Evolutionary conservation across 2,888 invertebrate genomes (phyloP), one percentile per base, ranked within the genome.

Genomic region (Microctonus aethiopoides): DNA sequence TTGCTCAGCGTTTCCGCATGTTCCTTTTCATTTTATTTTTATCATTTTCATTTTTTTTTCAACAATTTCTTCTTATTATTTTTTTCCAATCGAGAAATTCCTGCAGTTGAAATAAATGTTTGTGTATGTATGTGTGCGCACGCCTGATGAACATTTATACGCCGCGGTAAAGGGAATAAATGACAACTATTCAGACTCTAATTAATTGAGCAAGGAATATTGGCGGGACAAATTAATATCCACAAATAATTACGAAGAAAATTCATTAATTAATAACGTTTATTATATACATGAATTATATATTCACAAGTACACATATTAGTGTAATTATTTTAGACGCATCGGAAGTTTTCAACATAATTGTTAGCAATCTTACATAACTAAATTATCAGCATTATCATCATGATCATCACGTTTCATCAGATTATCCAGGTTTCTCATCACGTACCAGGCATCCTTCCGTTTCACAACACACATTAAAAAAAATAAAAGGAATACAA

Each of bases 401-500:
- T n/a, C n/a, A n/a, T n/a, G n/a, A 54, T 34, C 52, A 32, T 54
- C 54, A 64, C 64, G 62, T 63, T 63, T 16, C 52, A 64, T 57
- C 32, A 16, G n/a, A 16, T 32, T n/a, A 32, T 57, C 34, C 7
- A 16, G 16, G 10, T 26, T 57, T 16, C 32, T 32, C 13, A 32
- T 68, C 34, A 39, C 26, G 36, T 63, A 56, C 22, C n/a, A 22
- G 7, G 9, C 6, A 32, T 62, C 57, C 46, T 36, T 60, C 34
- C 46, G 29, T 59, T 59, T 16, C 13, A 20, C 13, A 20, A 46
- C 46, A 4, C 16, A 46, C 6, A 36, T 54, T 52, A n/a, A 54
- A 64, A 13, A n/a, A 32, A 29, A 29, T 29, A 29, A 5, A 29
- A 5, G 3, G 29, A 41, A 39, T 6, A 62, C 32, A 51, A 68